Percentiles rank a stretch among this genome's conserved stretches.
Conservation (phyloP, 2,113 vertebrate genomes). For the Rhinopomastus cyanomelas region DNA sequence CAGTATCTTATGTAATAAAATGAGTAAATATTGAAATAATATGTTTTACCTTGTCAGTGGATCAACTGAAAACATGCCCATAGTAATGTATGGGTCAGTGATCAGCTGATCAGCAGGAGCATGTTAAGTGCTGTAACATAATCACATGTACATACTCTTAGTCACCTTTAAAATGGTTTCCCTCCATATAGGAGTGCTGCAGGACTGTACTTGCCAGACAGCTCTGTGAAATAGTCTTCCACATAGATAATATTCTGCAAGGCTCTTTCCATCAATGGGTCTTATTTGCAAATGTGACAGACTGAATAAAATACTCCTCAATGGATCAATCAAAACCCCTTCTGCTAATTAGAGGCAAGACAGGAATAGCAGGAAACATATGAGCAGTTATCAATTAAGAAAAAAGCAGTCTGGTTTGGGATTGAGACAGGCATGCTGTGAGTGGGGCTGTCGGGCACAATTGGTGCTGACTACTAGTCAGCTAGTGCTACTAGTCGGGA, state of each 20-base stretch:
- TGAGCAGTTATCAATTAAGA: background rate
- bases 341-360: background rate
- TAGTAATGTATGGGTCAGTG: background rate
- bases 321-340: background rate
- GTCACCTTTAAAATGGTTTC: background rate
- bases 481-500: background rate
- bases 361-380: slow-evolving; percentile 8
- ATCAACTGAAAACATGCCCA: background rate
- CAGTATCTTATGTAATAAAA: background rate
- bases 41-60: background rate
- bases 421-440: background rate
- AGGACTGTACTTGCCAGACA: background rate
- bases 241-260: background rate
- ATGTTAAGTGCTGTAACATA: background rate
- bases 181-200: background rate
- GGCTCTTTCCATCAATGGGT: background rate
- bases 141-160: background rate
- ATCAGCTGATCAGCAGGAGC: background rate
- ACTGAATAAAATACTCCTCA: background rate
- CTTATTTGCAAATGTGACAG: background rate
- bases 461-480: background rate
- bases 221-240: background rate
- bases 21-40: background rate
- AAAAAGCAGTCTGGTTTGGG: background rate
- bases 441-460: slow-evolving; percentile 3